phyloP scores from a whole-genome alignment of 2,888 invertebrate genomes.

The Agapetus fuscipes region DNA sequence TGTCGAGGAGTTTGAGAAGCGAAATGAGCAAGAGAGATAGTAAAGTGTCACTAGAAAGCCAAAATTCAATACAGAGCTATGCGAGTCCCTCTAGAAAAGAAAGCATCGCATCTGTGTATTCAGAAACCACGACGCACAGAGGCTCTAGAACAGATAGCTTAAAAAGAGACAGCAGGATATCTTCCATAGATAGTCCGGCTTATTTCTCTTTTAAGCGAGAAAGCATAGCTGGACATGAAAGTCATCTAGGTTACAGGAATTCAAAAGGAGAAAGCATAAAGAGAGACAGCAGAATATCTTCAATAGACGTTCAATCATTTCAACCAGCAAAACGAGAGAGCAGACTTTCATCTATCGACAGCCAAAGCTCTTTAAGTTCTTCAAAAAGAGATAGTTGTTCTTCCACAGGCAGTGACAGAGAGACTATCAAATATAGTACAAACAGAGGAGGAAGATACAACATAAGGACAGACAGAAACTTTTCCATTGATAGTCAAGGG shows the following conservation, averaged over 20 bases:
- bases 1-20: no score
- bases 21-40: constrained; percentile 2
- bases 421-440: not conserved
- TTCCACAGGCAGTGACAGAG: not conserved
- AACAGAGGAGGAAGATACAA: no score
- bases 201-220: constrained; percentile 2
- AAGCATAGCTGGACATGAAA: no score
- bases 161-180: constrained; percentile 15
- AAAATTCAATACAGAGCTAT: constrained; percentile 17
- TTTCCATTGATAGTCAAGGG: not conserved
- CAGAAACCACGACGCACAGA: constrained; percentile 4
- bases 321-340: no score
- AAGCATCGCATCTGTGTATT: constrained; percentile 9
- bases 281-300: constrained; percentile 7
- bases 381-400: not conserved
- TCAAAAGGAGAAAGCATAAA: not conserved
- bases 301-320: constrained; percentile 1
- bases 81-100: constrained; percentile 16
- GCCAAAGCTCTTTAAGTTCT: not conserved
- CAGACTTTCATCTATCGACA: not conserved
- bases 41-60: no score
- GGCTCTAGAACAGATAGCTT: constrained; percentile 13
- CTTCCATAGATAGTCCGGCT: constrained; percentile 17
- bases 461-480: not conserved
- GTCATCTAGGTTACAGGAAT: no score